A percentile compares a stretch with the other conserved stretches of the same genome.
These are phyloP conservation scores for Anthrax anthrax DNA, from an alignment of 2,888 invertebrate genomes.

Conservation along the genomic window DNA sequence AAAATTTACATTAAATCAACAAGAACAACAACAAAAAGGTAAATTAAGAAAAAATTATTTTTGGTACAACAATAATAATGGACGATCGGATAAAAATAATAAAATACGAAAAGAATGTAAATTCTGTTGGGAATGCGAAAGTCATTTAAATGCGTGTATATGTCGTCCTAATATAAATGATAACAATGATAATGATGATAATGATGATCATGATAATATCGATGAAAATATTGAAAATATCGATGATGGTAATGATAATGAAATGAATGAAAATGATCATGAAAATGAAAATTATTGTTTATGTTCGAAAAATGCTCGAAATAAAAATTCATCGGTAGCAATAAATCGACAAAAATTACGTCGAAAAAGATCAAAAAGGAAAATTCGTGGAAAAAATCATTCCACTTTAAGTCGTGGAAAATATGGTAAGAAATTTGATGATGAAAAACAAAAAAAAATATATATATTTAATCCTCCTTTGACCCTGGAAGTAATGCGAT, in stretches of 20 bases:
- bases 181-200: not conserved
- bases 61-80: constrained; percentile 1
- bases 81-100: constrained; percentile 14
- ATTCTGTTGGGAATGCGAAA: constrained; percentile 19
- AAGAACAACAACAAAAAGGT: not conserved
- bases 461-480: too few species aligned
- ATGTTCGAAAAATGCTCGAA: constrained; percentile 1
- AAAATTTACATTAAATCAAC: too few species aligned
- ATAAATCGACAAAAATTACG: constrained; percentile 15
- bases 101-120: constrained; percentile 12
- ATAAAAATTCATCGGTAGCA: constrained; percentile 1
- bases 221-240: not conserved
- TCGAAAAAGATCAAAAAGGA: constrained; percentile 16
- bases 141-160: constrained; percentile 16
- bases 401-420: constrained; percentile 14
- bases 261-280: not conserved
- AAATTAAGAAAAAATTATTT: not conserved
- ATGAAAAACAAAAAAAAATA: too few species aligned
- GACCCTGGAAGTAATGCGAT: too few species aligned
- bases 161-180: constrained; percentile 6
- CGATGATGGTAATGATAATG: not conserved
- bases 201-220: not conserved
- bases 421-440: not conserved
- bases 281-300: constrained; percentile 8
- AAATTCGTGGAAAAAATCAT: constrained; percentile 18